These are phyloP conservation scores for Aphelenchoides besseyi DNA, from an alignment of 1,140 invertebrate genomes.

Conservation along the genomic window DNA sequence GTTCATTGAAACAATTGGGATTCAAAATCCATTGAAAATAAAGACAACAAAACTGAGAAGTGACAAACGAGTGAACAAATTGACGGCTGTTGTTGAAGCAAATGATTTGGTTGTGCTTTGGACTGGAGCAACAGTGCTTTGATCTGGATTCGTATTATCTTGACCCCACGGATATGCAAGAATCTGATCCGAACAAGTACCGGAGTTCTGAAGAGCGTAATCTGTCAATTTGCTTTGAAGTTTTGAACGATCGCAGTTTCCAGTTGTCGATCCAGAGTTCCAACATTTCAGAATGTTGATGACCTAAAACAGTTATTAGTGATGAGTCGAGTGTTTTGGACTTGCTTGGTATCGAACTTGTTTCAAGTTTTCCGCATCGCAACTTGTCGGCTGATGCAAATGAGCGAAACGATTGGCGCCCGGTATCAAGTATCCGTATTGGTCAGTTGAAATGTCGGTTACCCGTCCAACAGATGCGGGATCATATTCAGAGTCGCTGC, in stretches of 20 bases:
- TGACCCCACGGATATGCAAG: not conserved
- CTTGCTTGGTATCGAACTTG: not conserved
- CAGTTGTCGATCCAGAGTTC: not conserved
- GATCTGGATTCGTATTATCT: too few relatives aligned
- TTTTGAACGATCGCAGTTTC: not conserved
- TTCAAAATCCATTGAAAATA: not conserved
- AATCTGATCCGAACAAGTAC: not conserved
- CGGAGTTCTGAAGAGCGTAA: not conserved
- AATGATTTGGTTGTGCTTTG: too few relatives aligned
- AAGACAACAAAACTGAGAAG: not conserved
- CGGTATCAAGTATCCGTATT: not conserved
- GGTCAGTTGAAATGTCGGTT: not conserved
- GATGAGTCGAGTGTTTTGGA: too few relatives aligned
- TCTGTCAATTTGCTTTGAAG: not conserved
- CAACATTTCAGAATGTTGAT: slow-evolving; percentile 10
- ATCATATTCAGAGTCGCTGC: not conserved
- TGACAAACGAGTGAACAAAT: not conserved
- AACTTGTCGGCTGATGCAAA: not conserved
- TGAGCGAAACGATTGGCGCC: not conserved
- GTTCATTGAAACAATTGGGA: not conserved
- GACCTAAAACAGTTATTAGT: not conserved
- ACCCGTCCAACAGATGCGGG: not conserved
- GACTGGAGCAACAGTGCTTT: too few relatives aligned
- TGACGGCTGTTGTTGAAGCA: not conserved
- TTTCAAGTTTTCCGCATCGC: slow-evolving; percentile 9